Percentiles rank a stretch among this genome's conserved stretches.
Evolutionary conservation across 1,140 invertebrate species (phyloP).

Genomic region (Aphelinus certus): DNA sequence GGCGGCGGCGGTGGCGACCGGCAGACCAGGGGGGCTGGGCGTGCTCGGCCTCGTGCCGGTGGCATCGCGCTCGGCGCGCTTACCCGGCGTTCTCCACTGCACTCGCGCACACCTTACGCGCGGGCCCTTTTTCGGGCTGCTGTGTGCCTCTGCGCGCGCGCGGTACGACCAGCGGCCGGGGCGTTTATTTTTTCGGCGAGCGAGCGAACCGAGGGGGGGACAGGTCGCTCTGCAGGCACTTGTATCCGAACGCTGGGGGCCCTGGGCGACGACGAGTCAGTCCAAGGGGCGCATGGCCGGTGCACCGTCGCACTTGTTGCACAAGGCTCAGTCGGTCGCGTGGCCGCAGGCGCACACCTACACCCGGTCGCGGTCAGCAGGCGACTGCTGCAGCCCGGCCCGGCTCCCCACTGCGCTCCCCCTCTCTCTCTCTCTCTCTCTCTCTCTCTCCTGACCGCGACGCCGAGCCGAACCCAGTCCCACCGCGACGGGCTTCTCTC

Average conservation of each 20-base stretch:
- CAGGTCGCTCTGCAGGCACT: constrained; percentile 1
- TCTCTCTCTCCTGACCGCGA: no score
- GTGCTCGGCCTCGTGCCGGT: constrained; percentile 25
- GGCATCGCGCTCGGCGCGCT: constrained; percentile 30
- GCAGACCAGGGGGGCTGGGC: not conserved
- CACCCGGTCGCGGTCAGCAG: constrained; percentile 60
- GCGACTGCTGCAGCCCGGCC: constrained; percentile 51
- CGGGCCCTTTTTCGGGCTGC: no score
- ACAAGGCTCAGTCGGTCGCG: not conserved
- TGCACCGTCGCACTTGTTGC: not conserved
- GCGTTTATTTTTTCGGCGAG: no score
- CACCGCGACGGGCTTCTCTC: no score
- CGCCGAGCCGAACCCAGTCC: no score
- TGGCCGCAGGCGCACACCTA: not conserved
- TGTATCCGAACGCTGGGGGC: not conserved
- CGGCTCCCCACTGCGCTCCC: constrained; percentile 45
- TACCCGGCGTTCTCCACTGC: not conserved
- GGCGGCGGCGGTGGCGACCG: not conserved
- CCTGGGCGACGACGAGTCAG: constrained; percentile 8
- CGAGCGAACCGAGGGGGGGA: not conserved
- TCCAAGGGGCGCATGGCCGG: not conserved
- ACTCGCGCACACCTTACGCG: not conserved
- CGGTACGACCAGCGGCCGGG: not conserved
- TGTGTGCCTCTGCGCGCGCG: not conserved
- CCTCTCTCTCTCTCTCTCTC: constrained; percentile 9